Evolutionary conservation across 2,797 vertebrate species (phyloP).

Genomic region (Poliocrania exsul): DNA sequence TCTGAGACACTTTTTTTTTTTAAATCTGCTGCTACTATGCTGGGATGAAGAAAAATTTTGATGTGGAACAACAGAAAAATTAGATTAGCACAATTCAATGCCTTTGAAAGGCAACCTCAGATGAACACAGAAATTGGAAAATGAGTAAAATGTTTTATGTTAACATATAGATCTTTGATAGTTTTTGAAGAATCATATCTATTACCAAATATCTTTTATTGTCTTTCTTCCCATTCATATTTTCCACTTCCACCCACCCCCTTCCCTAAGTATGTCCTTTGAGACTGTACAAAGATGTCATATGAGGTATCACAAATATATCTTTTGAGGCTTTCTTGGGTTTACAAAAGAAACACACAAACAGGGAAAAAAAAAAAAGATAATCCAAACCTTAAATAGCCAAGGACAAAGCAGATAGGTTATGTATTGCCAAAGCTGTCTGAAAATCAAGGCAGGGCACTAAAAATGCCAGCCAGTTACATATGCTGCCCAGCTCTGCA

Average conservation of each 20-base stretch:
- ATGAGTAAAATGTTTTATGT: background rate
- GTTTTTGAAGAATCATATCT: background rate
- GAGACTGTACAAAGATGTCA: background rate
- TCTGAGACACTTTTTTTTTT: background rate
- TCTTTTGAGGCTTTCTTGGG: background rate
- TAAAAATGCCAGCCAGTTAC: conserved; percentile 60
- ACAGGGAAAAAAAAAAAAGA: background rate
- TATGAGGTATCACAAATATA: background rate
- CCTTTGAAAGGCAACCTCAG: background rate
- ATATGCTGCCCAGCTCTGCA: background rate
- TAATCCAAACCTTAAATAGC: background rate
- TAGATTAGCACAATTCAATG: background rate
- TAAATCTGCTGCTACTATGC: background rate
- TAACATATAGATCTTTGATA: background rate
- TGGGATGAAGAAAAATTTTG: background rate
- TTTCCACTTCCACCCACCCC: background rate
- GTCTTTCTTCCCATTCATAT: background rate
- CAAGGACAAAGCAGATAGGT: conserved; percentile 34
- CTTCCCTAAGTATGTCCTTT: background rate
- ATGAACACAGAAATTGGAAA: background rate
- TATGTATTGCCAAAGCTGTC: background rate
- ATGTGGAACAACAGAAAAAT: background rate
- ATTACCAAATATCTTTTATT: background rate
- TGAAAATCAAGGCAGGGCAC: conserved; percentile 49
- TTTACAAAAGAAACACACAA: background rate